These are phyloP conservation scores for Zosterops borbonicus DNA, from an alignment of 2,113 vertebrate genomes.

Conservation along the genomic window DNA sequence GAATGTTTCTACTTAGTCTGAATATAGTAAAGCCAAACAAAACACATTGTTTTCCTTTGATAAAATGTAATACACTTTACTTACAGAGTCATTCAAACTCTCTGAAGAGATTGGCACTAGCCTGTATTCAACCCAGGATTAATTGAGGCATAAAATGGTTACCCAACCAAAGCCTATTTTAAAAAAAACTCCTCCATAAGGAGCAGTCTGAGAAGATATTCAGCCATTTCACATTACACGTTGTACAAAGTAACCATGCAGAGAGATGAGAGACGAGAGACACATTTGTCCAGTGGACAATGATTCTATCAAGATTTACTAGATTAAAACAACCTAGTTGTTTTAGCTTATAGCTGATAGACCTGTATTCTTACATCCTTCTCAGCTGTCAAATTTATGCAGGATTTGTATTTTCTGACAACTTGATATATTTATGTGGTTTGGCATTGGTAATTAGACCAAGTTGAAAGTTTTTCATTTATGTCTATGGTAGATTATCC, in stretches of 20 bases:
- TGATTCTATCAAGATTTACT: background rate
- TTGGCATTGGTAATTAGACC: background rate
- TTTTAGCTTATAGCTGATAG: background rate
- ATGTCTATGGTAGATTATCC: background rate
- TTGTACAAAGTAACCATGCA: background rate
- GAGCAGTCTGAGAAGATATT: background rate
- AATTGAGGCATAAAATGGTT: background rate
- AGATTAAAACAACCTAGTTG: background rate
- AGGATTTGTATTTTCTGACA: background rate
- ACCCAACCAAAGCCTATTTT: background rate
- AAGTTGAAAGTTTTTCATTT: background rate
- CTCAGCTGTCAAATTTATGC: background rate
- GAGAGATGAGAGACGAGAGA: background rate
- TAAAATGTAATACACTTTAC: background rate
- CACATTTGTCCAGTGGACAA: background rate
- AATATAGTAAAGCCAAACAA: background rate
- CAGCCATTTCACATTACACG: background rate
- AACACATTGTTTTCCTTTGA: background rate
- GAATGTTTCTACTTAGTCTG: background rate
- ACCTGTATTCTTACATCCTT: background rate
- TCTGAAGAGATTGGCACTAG: background rate
- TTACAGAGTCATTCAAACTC: background rate
- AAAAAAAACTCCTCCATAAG: background rate
- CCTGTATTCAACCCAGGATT: background rate
- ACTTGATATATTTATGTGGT: background rate